Percentiles rank a stretch among this genome's conserved stretches.
These are phyloP conservation scores for Hydrozoanthus gracilis DNA, from an alignment of 92 coral and sea anemone species.

Conservation along the genomic window DNA sequence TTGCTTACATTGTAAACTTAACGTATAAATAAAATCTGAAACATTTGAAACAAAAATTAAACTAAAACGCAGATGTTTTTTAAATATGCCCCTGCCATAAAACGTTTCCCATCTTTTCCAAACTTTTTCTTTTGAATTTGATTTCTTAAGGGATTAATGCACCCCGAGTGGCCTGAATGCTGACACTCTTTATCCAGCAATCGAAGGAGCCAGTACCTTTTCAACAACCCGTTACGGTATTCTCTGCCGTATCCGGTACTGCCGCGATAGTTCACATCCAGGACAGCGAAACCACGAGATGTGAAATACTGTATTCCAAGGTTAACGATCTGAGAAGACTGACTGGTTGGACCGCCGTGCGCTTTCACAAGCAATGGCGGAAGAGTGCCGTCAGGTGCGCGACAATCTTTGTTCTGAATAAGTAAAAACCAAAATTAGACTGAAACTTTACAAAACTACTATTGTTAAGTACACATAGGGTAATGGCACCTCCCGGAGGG, in stretches of 20 bases:
- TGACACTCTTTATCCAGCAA: neutral
- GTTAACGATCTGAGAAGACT: conserved; percentile 65
- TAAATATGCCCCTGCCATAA: no score
- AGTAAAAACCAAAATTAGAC: neutral
- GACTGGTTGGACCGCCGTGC: conserved; percentile 92
- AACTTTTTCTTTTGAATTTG: no score
- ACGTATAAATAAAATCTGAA: no score
- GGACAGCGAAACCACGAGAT: conserved; percentile 89
- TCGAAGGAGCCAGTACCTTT: conserved; percentile 53
- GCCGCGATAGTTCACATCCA: conserved; percentile 95
- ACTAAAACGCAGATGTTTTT: no score
- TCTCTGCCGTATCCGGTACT: conserved; percentile 91
- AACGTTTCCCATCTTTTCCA: no score
- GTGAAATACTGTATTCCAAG: conserved; percentile 80
- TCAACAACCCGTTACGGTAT: conserved; percentile 76
- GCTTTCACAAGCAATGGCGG: conserved; percentile 92
- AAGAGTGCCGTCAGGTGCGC: conserved; percentile 77
- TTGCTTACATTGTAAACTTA: no score
- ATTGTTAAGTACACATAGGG: no score
- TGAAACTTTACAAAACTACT: neutral
- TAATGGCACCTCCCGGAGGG: no score
- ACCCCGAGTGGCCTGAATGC: neutral
- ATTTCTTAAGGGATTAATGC: no score
- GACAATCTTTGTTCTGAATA: conserved; percentile 87
- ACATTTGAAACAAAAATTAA: no score